Conservation (phyloP, 2,888 invertebrate genomes). For the Lepidochitona cinerea region DNA sequence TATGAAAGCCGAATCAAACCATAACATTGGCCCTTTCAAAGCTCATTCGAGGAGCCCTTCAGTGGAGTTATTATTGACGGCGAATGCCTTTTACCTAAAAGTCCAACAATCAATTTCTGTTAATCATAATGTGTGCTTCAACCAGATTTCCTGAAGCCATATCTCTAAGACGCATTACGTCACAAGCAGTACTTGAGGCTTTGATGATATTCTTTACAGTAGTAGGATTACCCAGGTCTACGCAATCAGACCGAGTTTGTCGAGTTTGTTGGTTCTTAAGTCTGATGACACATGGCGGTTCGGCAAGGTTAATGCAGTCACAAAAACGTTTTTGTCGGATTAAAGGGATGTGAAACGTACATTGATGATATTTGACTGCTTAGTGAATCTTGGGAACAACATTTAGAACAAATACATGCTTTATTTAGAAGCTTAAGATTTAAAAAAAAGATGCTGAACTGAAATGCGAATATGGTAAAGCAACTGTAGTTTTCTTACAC, state of each 20-base stretch:
- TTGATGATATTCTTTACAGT: slow-evolving; percentile 31
- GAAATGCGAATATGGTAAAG: too few relatives aligned
- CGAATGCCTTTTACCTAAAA: slow-evolving; percentile 30
- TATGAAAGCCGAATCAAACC: slow-evolving; percentile 22
- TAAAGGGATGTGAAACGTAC: too few relatives aligned
- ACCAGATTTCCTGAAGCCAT: slow-evolving; percentile 38
- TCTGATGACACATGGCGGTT: too few relatives aligned
- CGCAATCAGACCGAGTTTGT: slow-evolving; percentile 36
- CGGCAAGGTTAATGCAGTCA: too few relatives aligned
- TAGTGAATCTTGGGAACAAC: too few relatives aligned
- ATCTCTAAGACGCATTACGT: slow-evolving; percentile 36
- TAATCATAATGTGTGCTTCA: slow-evolving; percentile 28
- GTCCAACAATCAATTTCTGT: slow-evolving; percentile 23
- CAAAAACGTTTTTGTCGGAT: too few relatives aligned
- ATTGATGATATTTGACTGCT: too few relatives aligned
- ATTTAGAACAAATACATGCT: too few relatives aligned
- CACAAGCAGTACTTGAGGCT: slow-evolving; percentile 30
- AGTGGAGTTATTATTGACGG: slow-evolving; percentile 27
- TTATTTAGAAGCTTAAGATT: too few relatives aligned
- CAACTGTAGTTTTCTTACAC: too few relatives aligned
- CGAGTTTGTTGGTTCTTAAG: too few relatives aligned
- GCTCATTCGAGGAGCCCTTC: slow-evolving; percentile 27
- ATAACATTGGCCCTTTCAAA: slow-evolving; percentile 18
- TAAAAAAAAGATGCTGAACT: too few relatives aligned
- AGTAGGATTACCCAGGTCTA: slow-evolving; percentile 28